Evolutionary conservation across 2,888 invertebrate genomes (phyloP).

Genomic region (Dolomedes plantarius): DNA sequence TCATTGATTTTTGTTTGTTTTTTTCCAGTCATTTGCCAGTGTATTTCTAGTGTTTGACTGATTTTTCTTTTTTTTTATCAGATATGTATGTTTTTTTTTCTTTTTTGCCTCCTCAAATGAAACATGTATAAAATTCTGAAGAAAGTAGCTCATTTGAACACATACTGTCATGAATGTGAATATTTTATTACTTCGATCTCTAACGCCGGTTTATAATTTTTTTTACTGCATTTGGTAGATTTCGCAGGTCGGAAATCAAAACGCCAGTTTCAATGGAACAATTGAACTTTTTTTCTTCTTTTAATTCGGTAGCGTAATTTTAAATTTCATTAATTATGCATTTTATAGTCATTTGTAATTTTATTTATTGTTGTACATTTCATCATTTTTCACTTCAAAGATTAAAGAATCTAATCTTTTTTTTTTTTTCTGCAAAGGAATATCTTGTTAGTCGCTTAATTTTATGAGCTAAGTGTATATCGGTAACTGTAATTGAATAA

Average conservation of each 20-base stretch:
- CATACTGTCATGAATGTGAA: conserved; percentile 22
- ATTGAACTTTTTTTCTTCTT: too few relatives aligned
- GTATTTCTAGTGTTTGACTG: conserved; percentile 57
- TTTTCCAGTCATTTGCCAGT: conserved; percentile 59
- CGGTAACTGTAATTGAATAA: too few relatives aligned
- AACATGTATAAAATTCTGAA: conserved; percentile 47
- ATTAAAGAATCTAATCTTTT: too few relatives aligned
- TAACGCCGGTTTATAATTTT: not conserved
- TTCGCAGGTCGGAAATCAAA: not conserved
- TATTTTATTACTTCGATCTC: not conserved
- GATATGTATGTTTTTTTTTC: conserved; percentile 14
- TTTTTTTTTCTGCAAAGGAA: too few relatives aligned
- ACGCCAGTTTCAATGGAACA: too few relatives aligned
- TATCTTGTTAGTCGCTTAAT: too few relatives aligned
- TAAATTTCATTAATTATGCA: too few relatives aligned
- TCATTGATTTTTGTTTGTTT: conserved; percentile 31
- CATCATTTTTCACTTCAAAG: too few relatives aligned
- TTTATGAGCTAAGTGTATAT: too few relatives aligned
- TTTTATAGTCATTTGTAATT: too few relatives aligned
- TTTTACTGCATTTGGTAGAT: not conserved
- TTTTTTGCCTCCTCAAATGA: not conserved
- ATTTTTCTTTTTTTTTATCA: conserved; percentile 7
- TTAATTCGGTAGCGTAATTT: too few relatives aligned
- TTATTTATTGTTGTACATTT: too few relatives aligned
- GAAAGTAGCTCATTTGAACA: conserved; percentile 36